Percentiles rank a stretch among this genome's conserved stretches.
These are phyloP conservation scores for Muschampia plurimacula DNA, from an alignment of 2,888 invertebrate genomes.

Conservation along the genomic window DNA sequence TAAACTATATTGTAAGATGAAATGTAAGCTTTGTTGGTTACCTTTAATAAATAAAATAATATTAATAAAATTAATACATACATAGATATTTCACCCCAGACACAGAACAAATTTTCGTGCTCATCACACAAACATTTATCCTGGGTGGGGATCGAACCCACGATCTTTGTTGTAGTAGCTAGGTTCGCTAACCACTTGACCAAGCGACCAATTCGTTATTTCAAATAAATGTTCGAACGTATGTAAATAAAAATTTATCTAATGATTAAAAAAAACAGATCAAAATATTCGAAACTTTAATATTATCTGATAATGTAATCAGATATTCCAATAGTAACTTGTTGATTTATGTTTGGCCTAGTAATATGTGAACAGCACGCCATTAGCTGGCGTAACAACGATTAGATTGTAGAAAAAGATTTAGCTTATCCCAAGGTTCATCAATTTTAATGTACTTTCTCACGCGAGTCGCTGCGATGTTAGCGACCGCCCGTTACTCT, in stretches of 20 bases:
- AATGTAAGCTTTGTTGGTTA: too few species aligned
- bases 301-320: not conserved
- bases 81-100: too few species aligned
- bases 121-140: too few species aligned
- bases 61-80: too few species aligned
- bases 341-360: not conserved
- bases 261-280: not conserved
- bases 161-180: too few species aligned
- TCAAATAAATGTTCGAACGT: not conserved
- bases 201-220: too few species aligned
- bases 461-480: constrained; percentile 52
- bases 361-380: not conserved
- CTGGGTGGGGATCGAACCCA: too few species aligned
- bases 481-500: constrained; percentile 42
- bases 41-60: too few species aligned
- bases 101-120: too few species aligned
- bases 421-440: constrained; percentile 7
- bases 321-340: not conserved
- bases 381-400: constrained; percentile 7
- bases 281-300: not conserved
- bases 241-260: not conserved
- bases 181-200: too few species aligned
- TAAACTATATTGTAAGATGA: too few species aligned
- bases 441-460: constrained; percentile 46
- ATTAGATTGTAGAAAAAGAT: constrained; percentile 21